Conservation (phyloP, 2,797 vertebrate genomes). For the Gambusia yucatana region DNA sequence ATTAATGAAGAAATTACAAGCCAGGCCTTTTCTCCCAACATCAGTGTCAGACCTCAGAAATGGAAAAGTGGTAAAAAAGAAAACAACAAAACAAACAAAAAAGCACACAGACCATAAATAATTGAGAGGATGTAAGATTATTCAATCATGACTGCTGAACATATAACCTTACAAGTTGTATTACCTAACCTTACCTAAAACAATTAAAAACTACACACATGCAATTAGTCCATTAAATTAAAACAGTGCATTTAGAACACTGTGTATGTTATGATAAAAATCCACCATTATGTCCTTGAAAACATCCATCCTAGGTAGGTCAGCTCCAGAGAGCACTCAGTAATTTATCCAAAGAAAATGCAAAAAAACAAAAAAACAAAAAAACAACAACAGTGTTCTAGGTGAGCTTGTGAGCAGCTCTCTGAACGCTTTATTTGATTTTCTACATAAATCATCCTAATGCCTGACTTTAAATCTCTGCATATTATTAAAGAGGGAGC, state of each 20-base stretch:
- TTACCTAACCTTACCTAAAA: background rate
- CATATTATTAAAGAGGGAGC: constrained; percentile 78
- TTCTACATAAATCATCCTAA: constrained; percentile 83
- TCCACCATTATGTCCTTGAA: constrained; percentile 77
- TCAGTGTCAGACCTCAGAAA: background rate
- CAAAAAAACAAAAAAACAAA: constrained; percentile 25
- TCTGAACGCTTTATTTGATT: constrained; percentile 64
- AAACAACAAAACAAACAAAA: background rate
- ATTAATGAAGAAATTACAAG: background rate
- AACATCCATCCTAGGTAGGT: constrained; percentile 59
- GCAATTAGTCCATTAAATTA: background rate
- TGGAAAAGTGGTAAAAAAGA: background rate
- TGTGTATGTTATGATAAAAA: constrained; percentile 36
- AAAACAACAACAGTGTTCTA: constrained; percentile 81
- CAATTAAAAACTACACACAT: background rate
- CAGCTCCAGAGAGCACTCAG: constrained; percentile 69
- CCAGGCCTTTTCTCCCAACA: background rate
- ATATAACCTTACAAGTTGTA: background rate
- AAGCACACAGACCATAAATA: background rate
- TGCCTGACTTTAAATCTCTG: constrained; percentile 77
- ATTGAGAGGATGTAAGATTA: background rate
- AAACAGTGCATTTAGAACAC: constrained; percentile 10
- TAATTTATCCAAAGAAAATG: constrained; percentile 77
- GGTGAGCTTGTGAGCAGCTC: constrained; percentile 72
- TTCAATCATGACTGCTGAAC: background rate